phyloP scores from a whole-genome alignment of 1,140 invertebrate species.

The Drosophila baimaii region DNA sequence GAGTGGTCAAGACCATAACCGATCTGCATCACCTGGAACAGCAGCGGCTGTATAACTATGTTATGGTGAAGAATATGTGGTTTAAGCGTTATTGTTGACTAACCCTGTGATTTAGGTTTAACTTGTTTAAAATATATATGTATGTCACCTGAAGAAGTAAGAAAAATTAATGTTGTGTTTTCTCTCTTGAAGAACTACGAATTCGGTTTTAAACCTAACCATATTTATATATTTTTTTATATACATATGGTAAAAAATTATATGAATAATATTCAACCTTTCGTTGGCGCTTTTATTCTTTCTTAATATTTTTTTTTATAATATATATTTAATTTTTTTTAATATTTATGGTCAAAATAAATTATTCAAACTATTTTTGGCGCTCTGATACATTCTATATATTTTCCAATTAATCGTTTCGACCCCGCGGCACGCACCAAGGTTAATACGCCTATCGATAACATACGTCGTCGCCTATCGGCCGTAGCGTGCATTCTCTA shows the following conservation, averaged over 20 bases:
- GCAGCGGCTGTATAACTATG: constrained; percentile 54
- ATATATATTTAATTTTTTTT: no score
- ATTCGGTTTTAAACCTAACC: no score
- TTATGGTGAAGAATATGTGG: constrained; percentile 40
- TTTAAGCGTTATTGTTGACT: not conserved
- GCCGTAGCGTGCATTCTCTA: constrained; percentile 9
- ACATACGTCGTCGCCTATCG: constrained; percentile 7
- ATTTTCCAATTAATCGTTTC: not conserved
- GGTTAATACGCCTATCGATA: constrained; percentile 31
- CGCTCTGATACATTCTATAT: no score
- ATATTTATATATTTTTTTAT: no score
- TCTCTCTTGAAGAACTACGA: no score
- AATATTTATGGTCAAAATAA: no score
- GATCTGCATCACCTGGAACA: constrained; percentile 54
- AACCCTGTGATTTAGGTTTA: constrained; percentile 19
- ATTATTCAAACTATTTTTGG: not conserved
- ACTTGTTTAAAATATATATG: not conserved
- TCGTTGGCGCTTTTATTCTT: no score
- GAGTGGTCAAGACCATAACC: constrained; percentile 37
- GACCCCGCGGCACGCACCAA: not conserved
- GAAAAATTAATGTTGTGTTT: not conserved
- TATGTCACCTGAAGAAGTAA: not conserved
- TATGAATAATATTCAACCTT: no score
- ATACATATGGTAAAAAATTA: no score
- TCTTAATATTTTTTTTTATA: no score